These are phyloP conservation scores for Cyanoramphus novaezelandiae DNA, from an alignment of 2,113 vertebrate species.

Conservation along the genomic window DNA sequence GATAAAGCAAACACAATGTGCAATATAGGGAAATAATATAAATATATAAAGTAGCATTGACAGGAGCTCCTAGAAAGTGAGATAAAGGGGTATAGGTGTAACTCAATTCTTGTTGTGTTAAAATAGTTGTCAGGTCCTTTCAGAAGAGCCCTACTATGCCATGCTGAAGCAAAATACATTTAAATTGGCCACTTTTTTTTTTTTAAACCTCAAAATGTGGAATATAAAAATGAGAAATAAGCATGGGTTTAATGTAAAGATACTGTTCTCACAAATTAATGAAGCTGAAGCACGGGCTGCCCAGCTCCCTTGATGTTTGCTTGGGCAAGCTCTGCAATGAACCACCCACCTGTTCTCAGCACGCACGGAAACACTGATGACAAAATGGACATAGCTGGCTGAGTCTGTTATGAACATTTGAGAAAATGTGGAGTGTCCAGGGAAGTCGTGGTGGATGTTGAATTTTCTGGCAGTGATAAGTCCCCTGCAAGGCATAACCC, in stretches of 20 bases:
- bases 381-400: not conserved
- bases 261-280: not conserved
- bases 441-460: not conserved
- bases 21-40: not conserved
- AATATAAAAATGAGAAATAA: not conserved
- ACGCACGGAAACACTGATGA: not conserved
- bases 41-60: not conserved
- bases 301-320: rapidly evolving
- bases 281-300: rapidly evolving
- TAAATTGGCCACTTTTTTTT: not conserved
- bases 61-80: not conserved
- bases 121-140: not conserved
- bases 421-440: not conserved
- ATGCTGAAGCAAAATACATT: not conserved
- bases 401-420: rapidly evolving
- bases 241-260: not conserved
- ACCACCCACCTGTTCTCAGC: not conserved
- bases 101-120: not conserved
- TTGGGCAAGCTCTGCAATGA: not conserved
- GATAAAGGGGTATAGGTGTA: not conserved
- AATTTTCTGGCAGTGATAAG: not conserved
- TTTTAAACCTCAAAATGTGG: not conserved
- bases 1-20: not conserved
- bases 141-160: not conserved
- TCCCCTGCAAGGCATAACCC: not conserved